A percentile compares a stretch with the other conserved stretches of the same genome.
Evolutionary conservation across 1,140 invertebrate genomes (phyloP).

Genomic region (Aricia agestis): DNA sequence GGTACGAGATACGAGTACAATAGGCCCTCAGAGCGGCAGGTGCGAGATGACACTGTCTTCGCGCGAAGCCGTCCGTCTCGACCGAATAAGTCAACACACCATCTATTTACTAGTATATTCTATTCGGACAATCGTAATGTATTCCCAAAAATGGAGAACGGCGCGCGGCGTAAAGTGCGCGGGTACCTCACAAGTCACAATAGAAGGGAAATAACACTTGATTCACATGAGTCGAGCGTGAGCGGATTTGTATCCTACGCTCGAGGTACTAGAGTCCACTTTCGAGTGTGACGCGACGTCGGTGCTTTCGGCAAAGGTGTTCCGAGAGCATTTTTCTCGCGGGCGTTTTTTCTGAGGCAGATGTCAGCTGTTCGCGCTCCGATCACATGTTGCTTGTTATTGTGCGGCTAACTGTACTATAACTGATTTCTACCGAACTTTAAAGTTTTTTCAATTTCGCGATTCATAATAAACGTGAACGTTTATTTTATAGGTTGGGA

Average conservation of each 20-base stretch:
- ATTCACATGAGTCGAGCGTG: not conserved
- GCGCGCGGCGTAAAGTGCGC: not conserved
- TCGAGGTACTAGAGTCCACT: not conserved
- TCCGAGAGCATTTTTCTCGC: slow-evolving; percentile 36
- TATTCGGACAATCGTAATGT: not conserved
- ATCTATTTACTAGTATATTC: too few species aligned
- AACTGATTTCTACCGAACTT: slow-evolving; percentile 65
- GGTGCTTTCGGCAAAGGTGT: slow-evolving; percentile 37
- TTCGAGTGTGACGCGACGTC: slow-evolving; percentile 7
- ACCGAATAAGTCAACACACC: too few species aligned
- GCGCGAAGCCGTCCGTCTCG: too few species aligned
- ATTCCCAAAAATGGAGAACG: not conserved
- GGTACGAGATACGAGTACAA: too few species aligned
- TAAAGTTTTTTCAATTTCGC: slow-evolving; percentile 13
- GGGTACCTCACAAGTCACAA: not conserved
- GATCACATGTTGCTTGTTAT: slow-evolving; percentile 57
- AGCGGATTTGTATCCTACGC: slow-evolving; percentile 2
- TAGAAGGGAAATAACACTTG: slow-evolving; percentile 6
- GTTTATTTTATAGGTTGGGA: too few species aligned
- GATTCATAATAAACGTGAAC: not conserved
- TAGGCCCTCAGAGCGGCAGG: too few species aligned
- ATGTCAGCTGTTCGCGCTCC: slow-evolving; percentile 60
- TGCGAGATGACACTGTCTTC: too few species aligned
- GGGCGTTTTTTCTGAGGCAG: slow-evolving; percentile 50
- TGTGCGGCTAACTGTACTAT: slow-evolving; percentile 55